phyloP scores from a whole-genome alignment of 2,888 invertebrate species.

The Meloe dianella region DNA sequence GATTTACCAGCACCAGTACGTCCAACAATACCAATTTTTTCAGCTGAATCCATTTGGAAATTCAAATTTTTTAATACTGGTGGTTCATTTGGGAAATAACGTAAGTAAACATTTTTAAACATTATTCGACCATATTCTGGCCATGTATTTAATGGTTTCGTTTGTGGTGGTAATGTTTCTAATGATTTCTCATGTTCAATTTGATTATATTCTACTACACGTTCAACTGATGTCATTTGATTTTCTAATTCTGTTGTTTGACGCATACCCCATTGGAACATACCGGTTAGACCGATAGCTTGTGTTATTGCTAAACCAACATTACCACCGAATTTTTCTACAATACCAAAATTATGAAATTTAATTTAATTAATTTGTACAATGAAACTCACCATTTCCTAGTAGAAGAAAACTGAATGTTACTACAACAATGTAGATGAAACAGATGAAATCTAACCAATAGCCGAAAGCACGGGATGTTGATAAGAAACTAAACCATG shows the following conservation, averaged over 20 bases:
- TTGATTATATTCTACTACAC: slow-evolving; percentile 63
- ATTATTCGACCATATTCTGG: slow-evolving; percentile 73
- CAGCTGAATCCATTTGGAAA: slow-evolving; percentile 70
- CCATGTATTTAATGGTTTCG: slow-evolving; percentile 76
- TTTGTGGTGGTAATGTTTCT: slow-evolving; percentile 66
- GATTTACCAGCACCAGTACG: slow-evolving; percentile 84
- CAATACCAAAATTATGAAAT: slow-evolving; percentile 17
- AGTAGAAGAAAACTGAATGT: slow-evolving; percentile 84
- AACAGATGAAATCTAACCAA: slow-evolving; percentile 88
- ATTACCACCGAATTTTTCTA: slow-evolving; percentile 56
- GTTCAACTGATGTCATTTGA: slow-evolving; percentile 91
- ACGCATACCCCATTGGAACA: slow-evolving; percentile 88
- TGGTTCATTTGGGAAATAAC: slow-evolving; percentile 70
- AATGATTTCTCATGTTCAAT: slow-evolving; percentile 52
- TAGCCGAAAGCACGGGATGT: slow-evolving; percentile 93
- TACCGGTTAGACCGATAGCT: slow-evolving; percentile 58
- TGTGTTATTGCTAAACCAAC: slow-evolving; percentile 58
- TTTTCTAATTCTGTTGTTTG: slow-evolving; percentile 64
- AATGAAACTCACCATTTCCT: slow-evolving; percentile 60
- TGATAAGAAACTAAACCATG: slow-evolving; percentile 90
- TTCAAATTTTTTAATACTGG: slow-evolving; percentile 78
- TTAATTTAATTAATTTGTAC: not conserved
- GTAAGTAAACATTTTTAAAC: slow-evolving; percentile 68
- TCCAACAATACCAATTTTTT: slow-evolving; percentile 82
- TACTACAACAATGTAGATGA: slow-evolving; percentile 83